Evolutionary conservation across 2,888 invertebrate genomes (phyloP), one percentile per base, ranked within the genome.

Genomic region (Nomada ferruginata): DNA sequence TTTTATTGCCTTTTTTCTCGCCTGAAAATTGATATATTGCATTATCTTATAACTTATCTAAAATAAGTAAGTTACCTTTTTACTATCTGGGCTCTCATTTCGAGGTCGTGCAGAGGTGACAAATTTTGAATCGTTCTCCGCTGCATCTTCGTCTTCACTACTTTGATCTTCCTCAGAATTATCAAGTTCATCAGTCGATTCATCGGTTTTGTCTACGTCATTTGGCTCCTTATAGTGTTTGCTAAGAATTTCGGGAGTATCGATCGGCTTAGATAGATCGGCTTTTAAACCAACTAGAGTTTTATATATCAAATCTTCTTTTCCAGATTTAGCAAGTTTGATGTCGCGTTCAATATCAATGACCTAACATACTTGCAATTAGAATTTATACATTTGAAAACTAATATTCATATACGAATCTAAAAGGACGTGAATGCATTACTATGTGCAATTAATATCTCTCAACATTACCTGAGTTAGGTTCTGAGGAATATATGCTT

Each of bases 401-500:
- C 61, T 68, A 29, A 83, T 73, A 70, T 47, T 20, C 20, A 5
- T 42, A 42, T 73, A 65, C n/a, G 42, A 60, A 18, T 66, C 53
- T 29, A 57, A 50, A 36, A 20, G n/a, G 18, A 66, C 50, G 53
- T 59, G 26, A 23, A 13, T 29, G 18, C 13, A 55, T 55, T 64
- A 26, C 47, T 11, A 53, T 29, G 42, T 23, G 57, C n/a, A 47
- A 71, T 76, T 60, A 13, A 9, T 64, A 44, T 79, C 59, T 15
- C 23, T 10, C 1, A 42, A 61, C 0, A 63, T 93, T 91, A 98
- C 98, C 95, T 99, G 97, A 86, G 97, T 97, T 76, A 99, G 95
- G 85, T 97, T 96, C 92, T 98, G 97, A 0, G 99, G 99, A 93
- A 99, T 99, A 93, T 96, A 99, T 4, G 97, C 96, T 92, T 97